Base-by-base conservation (phyloP, 2,888 invertebrate genomes). In the Chrysomela aeneicollis region DNA sequence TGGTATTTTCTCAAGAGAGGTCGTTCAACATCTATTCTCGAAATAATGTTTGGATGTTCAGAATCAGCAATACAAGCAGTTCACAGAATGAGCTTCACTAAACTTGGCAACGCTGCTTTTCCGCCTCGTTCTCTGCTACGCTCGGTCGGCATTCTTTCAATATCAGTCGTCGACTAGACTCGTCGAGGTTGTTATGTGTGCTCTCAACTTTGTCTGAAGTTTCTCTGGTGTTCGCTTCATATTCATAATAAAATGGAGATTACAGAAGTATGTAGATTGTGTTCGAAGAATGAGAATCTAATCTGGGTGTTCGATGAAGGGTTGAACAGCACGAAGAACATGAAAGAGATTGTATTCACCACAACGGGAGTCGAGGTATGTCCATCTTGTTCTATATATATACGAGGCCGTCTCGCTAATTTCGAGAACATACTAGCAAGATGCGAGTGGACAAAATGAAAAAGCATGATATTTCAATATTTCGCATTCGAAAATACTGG, bases 241-340 rank as follows among this genome's bases (percentile, higher is more conserved):
- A 26, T 5, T 26, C 3, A 5, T 26, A 6, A 5, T 15, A 30
- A 57, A 30, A 62, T 62, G 58, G 8, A 10, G 17, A 10, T 26
- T 15, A 26, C 5, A 50, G 46, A 69, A 49, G 57, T 74, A 46
- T 77, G 77, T 64, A 66, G 77, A 62, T 59, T 77, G 65, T 77
- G 77, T 68, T 70, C 70, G 10, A 60, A 69, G 15, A 71, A 61
- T n/a, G 68, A 71, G 8, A 63, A 75, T 37, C 63, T 76, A 21
- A 49, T 71, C 2, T 71, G 61, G 57, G 65, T 74, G 35, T 74
- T 75, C 49, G 69, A 70, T 63, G 55, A 63, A 18, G 47, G 64
- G 5, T 66, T 69, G 12, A 17, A 59, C 8, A 12, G 12, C 12
- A 59, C 32, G 1, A 63, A 64, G 19, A 70, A 69, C 51, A 66